Percentiles rank a stretch among this genome's conserved stretches.
These are phyloP conservation scores for Agrotis clavis DNA, from an alignment of 2,888 invertebrate species.

Conservation along the genomic window DNA sequence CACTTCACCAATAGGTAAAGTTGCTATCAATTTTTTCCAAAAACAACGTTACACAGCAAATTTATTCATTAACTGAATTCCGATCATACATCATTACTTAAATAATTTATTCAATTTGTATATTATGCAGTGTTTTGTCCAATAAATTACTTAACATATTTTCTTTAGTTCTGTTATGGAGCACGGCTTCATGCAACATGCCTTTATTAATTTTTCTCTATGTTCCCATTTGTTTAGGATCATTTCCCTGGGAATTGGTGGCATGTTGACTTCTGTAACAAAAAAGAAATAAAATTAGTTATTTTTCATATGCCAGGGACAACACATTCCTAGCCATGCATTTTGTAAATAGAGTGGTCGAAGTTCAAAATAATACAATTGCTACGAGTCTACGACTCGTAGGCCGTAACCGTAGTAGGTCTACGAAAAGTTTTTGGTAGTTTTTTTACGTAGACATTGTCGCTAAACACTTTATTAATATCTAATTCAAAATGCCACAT, in stretches of 20 bases:
- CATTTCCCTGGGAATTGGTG: slow-evolving; percentile 40
- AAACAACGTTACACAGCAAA: background rate
- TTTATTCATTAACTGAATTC: background rate
- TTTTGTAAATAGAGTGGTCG: background rate
- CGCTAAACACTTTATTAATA: background rate
- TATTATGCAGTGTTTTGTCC: slow-evolving; percentile 32
- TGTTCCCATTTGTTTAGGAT: slow-evolving; percentile 36
- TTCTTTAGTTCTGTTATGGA: slow-evolving; percentile 61
- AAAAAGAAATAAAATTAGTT: slow-evolving; percentile 7
- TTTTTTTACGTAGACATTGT: background rate
- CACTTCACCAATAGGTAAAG: background rate
- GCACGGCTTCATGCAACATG: slow-evolving; percentile 67
- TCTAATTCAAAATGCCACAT: too few relatives aligned
- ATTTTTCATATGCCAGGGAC: background rate
- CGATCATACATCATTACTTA: background rate
- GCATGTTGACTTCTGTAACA: slow-evolving; percentile 61
- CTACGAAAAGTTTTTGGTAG: background rate
- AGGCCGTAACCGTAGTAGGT: background rate
- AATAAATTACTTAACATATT: slow-evolving; percentile 60
- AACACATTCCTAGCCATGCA: background rate
- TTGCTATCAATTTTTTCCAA: background rate
- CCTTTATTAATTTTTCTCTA: slow-evolving; percentile 54
- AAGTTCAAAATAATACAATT: background rate
- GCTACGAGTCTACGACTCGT: background rate
- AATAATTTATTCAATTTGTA: slow-evolving; percentile 41